Percentiles rank a stretch among this genome's conserved stretches.
These are phyloP conservation scores for Oligia strigilis DNA, from an alignment of 2,888 invertebrate species.

Conservation along the genomic window DNA sequence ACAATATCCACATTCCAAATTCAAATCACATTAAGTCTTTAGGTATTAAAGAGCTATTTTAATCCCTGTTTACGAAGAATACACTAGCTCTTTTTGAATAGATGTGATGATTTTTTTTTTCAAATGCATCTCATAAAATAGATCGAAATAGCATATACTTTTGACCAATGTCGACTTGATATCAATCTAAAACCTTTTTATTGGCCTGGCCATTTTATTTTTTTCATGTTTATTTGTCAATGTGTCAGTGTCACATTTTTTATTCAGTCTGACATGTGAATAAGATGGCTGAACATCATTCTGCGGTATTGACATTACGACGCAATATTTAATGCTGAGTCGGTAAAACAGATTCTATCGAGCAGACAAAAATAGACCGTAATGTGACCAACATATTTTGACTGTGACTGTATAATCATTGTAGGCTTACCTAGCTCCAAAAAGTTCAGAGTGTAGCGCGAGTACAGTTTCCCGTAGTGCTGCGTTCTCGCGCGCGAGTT, in stretches of 20 bases:
- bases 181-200: no score
- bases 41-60: no score
- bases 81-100: no score
- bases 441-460: conserved; percentile 95
- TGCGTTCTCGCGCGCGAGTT: conserved; percentile 92
- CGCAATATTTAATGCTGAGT: not conserved
- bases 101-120: no score
- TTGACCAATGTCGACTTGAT: no score
- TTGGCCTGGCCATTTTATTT: not conserved
- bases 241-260: not conserved
- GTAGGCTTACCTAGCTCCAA: conserved; percentile 92
- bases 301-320: not conserved
- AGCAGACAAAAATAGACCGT: not conserved
- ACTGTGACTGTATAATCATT: no score
- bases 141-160: not conserved
- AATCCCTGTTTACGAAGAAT: no score
- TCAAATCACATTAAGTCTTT: no score
- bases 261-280: not conserved
- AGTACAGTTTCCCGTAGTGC: conserved; percentile 93
- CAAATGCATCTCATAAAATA: not conserved
- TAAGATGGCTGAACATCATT: not conserved
- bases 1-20: no score
- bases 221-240: not conserved
- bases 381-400: not conserved
- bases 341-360: not conserved